Percentiles rank a stretch among this genome's conserved stretches.
Conservation (phyloP, 2,888 invertebrate species). For the Brachylomia viminalis region DNA sequence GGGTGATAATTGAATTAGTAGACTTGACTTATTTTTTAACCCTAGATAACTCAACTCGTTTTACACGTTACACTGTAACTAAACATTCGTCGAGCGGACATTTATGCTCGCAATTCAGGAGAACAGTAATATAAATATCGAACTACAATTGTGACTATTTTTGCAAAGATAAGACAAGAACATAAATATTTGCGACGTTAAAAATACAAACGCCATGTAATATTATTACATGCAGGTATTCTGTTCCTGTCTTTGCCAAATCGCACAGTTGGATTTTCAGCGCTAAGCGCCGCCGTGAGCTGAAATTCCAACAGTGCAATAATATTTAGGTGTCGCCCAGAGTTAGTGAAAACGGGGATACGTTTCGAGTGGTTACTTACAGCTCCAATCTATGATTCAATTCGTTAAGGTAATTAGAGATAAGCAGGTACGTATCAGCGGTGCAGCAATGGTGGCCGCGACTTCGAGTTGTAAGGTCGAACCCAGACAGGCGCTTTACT, state of each 20-base stretch:
- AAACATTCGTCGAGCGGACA: too few relatives aligned
- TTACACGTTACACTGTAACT: too few relatives aligned
- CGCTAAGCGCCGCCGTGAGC: not conserved
- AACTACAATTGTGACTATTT: not conserved
- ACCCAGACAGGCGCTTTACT: too few relatives aligned
- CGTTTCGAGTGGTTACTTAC: slow-evolving; percentile 1
- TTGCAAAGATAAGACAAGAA: not conserved
- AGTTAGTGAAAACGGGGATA: not conserved
- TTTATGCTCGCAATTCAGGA: not conserved
- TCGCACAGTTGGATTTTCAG: not conserved
- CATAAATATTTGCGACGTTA: not conserved
- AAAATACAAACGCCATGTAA: not conserved
- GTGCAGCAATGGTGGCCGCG: too few relatives aligned
- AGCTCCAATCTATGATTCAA: not conserved
- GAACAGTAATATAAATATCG: not conserved
- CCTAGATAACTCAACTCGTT: too few relatives aligned
- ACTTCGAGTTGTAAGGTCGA: too few relatives aligned
- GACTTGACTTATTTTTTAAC: not conserved
- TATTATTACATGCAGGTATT: too few relatives aligned
- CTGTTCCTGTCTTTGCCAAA: not conserved
- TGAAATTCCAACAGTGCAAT: not conserved
- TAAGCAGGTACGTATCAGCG: not conserved
- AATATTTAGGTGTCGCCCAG: not conserved
- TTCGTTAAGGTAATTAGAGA: not conserved
- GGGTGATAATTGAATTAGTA: too few relatives aligned